Evolutionary conservation across 92 coral and sea anemone genomes (phyloP).

Genomic region (Blastomussa wellsi): DNA sequence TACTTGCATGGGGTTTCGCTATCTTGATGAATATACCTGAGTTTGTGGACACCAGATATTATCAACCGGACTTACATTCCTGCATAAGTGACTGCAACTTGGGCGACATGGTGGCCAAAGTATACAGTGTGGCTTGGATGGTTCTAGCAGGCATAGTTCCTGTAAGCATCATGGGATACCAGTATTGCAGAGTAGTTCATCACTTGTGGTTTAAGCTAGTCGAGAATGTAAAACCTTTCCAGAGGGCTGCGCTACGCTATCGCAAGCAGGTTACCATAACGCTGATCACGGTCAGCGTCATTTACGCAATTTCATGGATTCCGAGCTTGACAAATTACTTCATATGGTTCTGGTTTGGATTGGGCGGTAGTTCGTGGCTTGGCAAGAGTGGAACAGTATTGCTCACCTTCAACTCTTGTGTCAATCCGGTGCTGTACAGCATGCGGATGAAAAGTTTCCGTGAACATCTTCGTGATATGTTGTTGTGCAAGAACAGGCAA

Average conservation of each 20-base stretch:
- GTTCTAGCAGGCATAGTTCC: background rate
- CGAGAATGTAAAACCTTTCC: background rate
- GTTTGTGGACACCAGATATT: background rate
- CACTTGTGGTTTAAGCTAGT: background rate
- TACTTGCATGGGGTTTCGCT: background rate
- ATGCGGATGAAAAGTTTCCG: conserved; percentile 1
- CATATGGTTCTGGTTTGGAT: background rate
- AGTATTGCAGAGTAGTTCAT: background rate
- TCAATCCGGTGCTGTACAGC: conserved; percentile 5
- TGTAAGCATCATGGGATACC: background rate
- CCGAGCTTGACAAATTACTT: background rate
- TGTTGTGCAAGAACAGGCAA: background rate
- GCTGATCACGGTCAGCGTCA: background rate
- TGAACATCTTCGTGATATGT: background rate
- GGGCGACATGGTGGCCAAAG: background rate
- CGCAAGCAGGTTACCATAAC: background rate
- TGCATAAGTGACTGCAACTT: background rate
- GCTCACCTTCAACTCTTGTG: background rate
- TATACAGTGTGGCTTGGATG: background rate
- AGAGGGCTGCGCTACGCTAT: background rate
- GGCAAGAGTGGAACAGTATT: background rate
- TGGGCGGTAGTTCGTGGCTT: background rate
- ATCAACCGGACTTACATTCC: background rate
- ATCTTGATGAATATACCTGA: background rate
- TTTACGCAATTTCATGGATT: conserved; percentile 4